phyloP scores from a whole-genome alignment of 2,888 invertebrate genomes.

The Rhogogaster chlorosoma region DNA sequence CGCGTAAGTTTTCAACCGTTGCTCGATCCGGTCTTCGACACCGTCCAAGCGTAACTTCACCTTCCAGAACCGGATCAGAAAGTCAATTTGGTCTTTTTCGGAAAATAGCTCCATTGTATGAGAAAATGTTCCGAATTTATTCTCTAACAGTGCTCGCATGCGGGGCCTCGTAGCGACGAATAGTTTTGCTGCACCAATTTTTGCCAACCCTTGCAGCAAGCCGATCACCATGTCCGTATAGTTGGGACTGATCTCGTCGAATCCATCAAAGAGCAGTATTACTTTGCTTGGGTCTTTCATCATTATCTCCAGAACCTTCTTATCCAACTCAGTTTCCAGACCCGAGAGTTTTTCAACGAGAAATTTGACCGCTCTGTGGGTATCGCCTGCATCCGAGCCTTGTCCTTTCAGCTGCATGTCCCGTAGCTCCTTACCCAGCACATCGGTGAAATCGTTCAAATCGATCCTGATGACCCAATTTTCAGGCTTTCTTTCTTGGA shows the following conservation, averaged over 20 bases:
- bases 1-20: neutral
- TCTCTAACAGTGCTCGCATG: neutral
- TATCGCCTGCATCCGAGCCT: neutral
- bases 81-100: neutral
- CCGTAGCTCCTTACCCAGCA: neutral
- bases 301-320: neutral
- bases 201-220: neutral
- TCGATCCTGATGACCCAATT: neutral
- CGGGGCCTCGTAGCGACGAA: neutral
- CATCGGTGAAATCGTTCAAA: neutral
- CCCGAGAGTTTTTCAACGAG: neutral
- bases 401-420: no score
- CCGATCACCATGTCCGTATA: neutral
- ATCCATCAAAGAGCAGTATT: neutral
- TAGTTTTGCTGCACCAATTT: neutral
- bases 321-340: neutral
- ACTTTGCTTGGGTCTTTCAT: neutral
- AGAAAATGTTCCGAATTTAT: neutral
- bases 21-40: neutral
- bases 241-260: neutral
- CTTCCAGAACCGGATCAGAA: neutral
- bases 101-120: neutral
- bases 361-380: neutral
- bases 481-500: neutral
- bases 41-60: neutral